phyloP scores from a whole-genome alignment of 2,888 invertebrate genomes.

The Acanthacorydalis orientalis region DNA sequence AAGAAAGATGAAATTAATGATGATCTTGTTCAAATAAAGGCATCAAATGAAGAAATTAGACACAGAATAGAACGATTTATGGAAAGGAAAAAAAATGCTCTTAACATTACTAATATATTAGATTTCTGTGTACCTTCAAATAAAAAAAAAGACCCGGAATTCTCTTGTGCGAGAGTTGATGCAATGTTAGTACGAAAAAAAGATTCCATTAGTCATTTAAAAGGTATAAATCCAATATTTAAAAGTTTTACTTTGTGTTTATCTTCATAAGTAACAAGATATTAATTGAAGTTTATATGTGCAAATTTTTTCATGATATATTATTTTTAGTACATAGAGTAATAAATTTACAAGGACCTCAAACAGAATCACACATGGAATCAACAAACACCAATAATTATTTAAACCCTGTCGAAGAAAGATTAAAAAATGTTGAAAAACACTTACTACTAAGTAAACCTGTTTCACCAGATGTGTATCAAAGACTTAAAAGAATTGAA shows the following conservation, averaged over 20 bases:
- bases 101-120: constrained; percentile 51
- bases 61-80: constrained; percentile 59
- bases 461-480: constrained; percentile 45
- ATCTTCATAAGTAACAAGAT: too few species aligned
- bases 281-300: too few species aligned
- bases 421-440: constrained; percentile 45
- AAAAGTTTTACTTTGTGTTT: too few species aligned
- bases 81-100: constrained; percentile 56
- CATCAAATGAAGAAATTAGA: constrained; percentile 43
- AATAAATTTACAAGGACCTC: constrained; percentile 53
- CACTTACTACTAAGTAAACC: constrained; percentile 38
- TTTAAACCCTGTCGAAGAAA: constrained; percentile 43
- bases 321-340: constrained; percentile 43
- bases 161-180: constrained; percentile 60
- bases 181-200: constrained; percentile 52
- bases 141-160: constrained; percentile 27
- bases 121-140: constrained; percentile 44
- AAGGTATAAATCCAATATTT: constrained; percentile 36
- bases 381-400: constrained; percentile 24
- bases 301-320: too few species aligned
- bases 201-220: constrained; percentile 64
- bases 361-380: constrained; percentile 32
- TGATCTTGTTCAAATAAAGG: constrained; percentile 50
- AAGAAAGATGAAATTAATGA: constrained; percentile 19
- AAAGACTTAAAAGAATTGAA: constrained; percentile 54